Evolutionary conservation across 1,140 invertebrate species (phyloP).

Genomic region (Hestina assimilis): DNA sequence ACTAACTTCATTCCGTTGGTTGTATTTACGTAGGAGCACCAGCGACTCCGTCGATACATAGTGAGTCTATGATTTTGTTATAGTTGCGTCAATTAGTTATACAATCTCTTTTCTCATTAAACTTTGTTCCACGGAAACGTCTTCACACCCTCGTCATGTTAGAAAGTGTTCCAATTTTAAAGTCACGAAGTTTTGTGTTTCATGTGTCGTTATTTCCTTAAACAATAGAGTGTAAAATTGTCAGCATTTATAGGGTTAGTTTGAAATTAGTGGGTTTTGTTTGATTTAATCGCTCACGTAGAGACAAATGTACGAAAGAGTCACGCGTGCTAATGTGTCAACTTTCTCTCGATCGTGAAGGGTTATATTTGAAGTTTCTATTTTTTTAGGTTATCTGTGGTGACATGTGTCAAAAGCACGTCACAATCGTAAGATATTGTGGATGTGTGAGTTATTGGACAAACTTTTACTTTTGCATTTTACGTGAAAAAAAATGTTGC

Average conservation of each 20-base stretch:
- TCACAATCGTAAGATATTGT: slow-evolving; percentile 2
- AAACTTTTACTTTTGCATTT: background rate
- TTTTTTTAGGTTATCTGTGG: slow-evolving; percentile 44
- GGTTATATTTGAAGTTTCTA: slow-evolving; percentile 26
- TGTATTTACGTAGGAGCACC: no score
- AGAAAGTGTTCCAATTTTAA: slow-evolving; percentile 53
- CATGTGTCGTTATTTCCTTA: slow-evolving; percentile 19
- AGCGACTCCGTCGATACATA: no score
- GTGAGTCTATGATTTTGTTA: background rate
- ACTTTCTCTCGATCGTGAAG: slow-evolving; percentile 53
- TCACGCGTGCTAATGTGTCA: slow-evolving; percentile 50
- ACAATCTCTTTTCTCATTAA: slow-evolving; percentile 4
- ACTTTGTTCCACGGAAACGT: slow-evolving; percentile 14
- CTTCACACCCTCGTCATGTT: slow-evolving; percentile 30
- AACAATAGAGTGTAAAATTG: slow-evolving; percentile 40
- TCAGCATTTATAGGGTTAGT: slow-evolving; percentile 12
- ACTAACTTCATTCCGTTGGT: no score
- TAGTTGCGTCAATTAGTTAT: background rate
- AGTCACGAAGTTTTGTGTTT: slow-evolving; percentile 40
- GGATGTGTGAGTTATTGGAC: background rate
- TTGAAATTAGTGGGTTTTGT: slow-evolving; percentile 34
- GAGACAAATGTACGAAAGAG: slow-evolving; percentile 42
- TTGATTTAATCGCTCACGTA: slow-evolving; percentile 65
- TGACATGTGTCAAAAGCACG: slow-evolving; percentile 25
- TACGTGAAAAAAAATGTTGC: background rate